Base-by-base conservation (phyloP, 2,888 invertebrate species). In the Eulithis testata region DNA sequence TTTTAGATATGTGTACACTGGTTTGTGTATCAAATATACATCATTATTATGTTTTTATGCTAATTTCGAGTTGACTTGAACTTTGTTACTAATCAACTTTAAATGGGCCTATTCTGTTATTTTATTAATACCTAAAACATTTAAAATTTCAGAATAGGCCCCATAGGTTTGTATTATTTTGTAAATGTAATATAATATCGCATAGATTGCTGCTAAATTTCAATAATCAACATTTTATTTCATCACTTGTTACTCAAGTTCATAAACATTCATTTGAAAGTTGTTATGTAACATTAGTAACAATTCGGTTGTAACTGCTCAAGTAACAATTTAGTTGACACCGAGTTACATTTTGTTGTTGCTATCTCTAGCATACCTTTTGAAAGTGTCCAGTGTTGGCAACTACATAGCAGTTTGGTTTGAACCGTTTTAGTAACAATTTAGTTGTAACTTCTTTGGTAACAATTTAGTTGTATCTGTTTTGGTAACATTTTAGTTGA, bases 1-100 rank as follows among this genome's bases (percentile, higher is more conserved):
- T 81, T 78, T 82, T 85, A 86, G 81, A 80, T 80, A 80, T 64
- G 76, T 89, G 77, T 91, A 91, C 90, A 90, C 86, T 80, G 53
- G 77, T 91, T 90, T 90, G 89, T 89, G 82, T 89, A 90, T 83
- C 68, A 66, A 61, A 75, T 70, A 75, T 84, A 83, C 71, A 70
- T 51, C 31, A 44, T 66, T 69, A 68, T 69, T 76, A 67, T 56
- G 40, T 69, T 72, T 74, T 31, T 68, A 73, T 70, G 47, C 66
- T 69, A 61, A 68, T 68, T 70, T 64, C 36, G 65, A 70, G 59
- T 68, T 70, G 62, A 73, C 68, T 69, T 65, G 53, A 62, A 60
- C 40, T 60, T 67, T 67, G 56, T 62, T 66, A 63, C 49, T 60
- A 60, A 67, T 67, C 66, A 67, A 67, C 63, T 67, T 63, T 56